A percentile compares a stretch with the other conserved stretches of the same genome.
These are phyloP conservation scores for Pharmacophagus antenor DNA, from an alignment of 2,888 invertebrate genomes.

Conservation along the genomic window DNA sequence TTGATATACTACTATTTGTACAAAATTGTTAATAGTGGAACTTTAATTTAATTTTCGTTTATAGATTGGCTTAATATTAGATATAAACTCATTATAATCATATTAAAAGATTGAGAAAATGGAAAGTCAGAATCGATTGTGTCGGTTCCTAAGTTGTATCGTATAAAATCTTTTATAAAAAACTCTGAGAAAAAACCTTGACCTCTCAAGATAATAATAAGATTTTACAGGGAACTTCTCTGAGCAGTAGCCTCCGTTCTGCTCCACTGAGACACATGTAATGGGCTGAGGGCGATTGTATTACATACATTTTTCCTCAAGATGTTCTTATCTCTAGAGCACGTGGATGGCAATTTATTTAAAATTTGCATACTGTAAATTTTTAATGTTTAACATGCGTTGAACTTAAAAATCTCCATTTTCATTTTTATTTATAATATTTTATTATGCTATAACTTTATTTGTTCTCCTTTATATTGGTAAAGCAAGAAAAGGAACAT, in stretches of 20 bases:
- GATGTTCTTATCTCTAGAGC: conserved; percentile 6
- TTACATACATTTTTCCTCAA: conserved; percentile 4
- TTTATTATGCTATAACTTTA: not conserved
- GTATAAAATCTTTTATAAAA: not conserved
- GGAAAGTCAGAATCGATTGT: not conserved
- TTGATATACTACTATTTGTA: not conserved
- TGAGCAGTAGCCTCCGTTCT: not conserved
- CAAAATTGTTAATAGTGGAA: too few species aligned
- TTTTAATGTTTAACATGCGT: not conserved
- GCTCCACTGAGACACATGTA: conserved; percentile 9
- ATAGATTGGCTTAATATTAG: not conserved
- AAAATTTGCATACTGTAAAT: conserved; percentile 10
- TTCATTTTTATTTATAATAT: not conserved
- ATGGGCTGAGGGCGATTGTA: not conserved
- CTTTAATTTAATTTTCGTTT: too few species aligned
- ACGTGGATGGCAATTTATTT: conserved; percentile 3
- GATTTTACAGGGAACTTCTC: not conserved
- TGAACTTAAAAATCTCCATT: not conserved
- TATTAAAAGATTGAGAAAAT: not conserved
- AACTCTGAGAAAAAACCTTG: not conserved
- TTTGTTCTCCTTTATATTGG: not conserved
- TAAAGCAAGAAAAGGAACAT: not conserved
- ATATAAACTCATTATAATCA: not conserved
- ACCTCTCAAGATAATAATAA: not conserved
- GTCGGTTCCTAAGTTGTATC: not conserved